Evolutionary conservation across 2,888 invertebrate species (phyloP).

Genomic region (Caenorhabditis drosophilae): DNA sequence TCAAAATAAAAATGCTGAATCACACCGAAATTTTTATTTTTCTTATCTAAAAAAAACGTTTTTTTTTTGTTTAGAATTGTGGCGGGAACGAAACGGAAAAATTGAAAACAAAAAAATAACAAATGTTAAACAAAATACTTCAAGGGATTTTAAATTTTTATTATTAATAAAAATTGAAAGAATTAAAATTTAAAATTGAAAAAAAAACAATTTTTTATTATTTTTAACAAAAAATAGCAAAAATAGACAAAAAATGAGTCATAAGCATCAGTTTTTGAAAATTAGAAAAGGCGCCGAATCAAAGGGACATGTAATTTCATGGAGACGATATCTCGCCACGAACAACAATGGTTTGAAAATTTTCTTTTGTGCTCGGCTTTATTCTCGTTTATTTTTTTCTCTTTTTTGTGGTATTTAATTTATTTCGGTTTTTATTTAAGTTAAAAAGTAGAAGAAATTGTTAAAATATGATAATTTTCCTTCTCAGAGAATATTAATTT

Average conservation of each 20-base stretch:
- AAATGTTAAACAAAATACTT: background rate
- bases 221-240: background rate
- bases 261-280: background rate
- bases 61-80: too few species aligned
- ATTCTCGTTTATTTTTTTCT: background rate
- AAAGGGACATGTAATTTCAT: slow-evolving; percentile 28
- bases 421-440: slow-evolving; percentile 1
- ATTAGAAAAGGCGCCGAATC: slow-evolving; percentile 4
- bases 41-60: background rate
- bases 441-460: too few species aligned
- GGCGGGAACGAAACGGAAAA: too few species aligned
- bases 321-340: slow-evolving; percentile 25
- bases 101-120: background rate
- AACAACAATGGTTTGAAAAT: slow-evolving; percentile 25
- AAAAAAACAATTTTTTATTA: background rate
- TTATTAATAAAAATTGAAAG: background rate
- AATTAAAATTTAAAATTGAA: background rate
- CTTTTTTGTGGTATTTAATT: background rate
- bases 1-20: background rate
- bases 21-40: background rate
- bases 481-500: too few species aligned
- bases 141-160: background rate
- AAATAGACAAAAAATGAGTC: slow-evolving; percentile 15
- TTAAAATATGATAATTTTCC: too few species aligned
- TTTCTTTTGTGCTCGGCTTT: background rate